These are phyloP conservation scores for Arion vulgaris DNA, from an alignment of 1,140 invertebrate genomes.

Conservation along the genomic window DNA sequence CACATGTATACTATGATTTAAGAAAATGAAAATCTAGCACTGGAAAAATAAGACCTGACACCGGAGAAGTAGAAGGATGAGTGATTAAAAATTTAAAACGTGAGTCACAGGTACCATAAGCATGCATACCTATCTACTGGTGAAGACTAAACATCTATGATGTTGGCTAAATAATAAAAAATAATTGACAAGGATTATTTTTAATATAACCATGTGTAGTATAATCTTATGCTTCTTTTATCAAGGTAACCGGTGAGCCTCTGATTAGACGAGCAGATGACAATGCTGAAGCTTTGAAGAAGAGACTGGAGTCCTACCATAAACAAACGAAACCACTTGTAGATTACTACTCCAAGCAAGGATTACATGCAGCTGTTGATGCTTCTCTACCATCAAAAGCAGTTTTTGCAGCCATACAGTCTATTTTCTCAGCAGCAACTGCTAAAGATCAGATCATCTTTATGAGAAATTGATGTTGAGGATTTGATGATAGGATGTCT, in stretches of 20 bases:
- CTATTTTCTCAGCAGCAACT: conserved; percentile 70
- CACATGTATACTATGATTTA: too few relatives aligned
- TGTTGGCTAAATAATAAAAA: too few relatives aligned
- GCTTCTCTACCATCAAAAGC: conserved; percentile 70
- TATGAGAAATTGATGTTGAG: conserved; percentile 23
- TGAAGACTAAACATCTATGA: too few relatives aligned
- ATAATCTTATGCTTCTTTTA: not conserved
- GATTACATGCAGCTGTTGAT: conserved; percentile 73
- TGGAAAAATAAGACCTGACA: too few relatives aligned
- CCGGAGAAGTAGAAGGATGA: too few relatives aligned
- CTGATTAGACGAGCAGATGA: conserved; percentile 91
- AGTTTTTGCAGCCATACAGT: conserved; percentile 72
- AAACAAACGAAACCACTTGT: conserved; percentile 90
- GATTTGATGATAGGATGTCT: not conserved
- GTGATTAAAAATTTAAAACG: too few relatives aligned
- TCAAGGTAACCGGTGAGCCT: conserved; percentile 82
- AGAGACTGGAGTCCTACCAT: conserved; percentile 89
- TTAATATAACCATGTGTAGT: too few relatives aligned
- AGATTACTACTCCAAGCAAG: conserved; percentile 84
- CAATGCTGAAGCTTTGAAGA: conserved; percentile 90
- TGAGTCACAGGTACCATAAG: too few relatives aligned
- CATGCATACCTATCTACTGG: too few relatives aligned
- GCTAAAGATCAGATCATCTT: conserved; percentile 70
- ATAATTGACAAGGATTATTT: too few relatives aligned
- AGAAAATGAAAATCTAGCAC: too few relatives aligned